Conservation (phyloP, 2,797 vertebrate species). For the Cossypha niveicapilla region DNA sequence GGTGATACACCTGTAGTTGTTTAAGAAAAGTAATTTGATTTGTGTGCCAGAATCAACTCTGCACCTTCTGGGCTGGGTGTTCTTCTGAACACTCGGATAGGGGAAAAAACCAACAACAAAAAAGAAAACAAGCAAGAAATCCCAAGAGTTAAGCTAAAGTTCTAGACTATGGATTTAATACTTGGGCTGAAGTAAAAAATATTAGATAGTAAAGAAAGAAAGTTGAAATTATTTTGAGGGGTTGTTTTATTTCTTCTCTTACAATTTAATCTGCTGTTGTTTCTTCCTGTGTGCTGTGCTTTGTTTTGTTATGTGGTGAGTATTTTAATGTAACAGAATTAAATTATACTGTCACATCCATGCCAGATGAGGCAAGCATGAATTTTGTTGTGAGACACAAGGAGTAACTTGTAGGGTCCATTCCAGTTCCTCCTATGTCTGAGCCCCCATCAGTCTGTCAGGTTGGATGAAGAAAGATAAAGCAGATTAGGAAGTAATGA, state of each 20-base stretch:
- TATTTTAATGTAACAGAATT: neutral
- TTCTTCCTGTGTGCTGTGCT: neutral
- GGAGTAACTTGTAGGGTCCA: neutral
- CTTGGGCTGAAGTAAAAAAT: neutral
- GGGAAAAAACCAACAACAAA: neutral
- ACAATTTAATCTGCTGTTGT: neutral
- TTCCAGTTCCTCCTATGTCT: neutral
- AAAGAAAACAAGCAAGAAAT: neutral
- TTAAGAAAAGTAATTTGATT: neutral
- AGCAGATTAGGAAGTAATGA: neutral
- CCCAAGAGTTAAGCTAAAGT: rapidly evolving
- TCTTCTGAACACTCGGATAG: rapidly evolving
- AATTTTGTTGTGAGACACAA: neutral
- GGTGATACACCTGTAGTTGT: neutral
- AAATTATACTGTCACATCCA: neutral
- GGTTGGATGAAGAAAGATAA: neutral
- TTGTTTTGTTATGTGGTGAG: neutral
- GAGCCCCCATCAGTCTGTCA: neutral
- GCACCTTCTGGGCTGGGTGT: neutral
- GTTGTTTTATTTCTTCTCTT: neutral
- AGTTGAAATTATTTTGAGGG: neutral
- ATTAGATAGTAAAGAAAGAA: neutral
- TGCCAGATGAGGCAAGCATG: neutral
- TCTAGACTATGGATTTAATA: neutral
- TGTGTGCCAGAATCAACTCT: neutral